Evolutionary conservation across 2,113 vertebrate genomes (phyloP), one percentile per base, ranked within the genome.

Genomic region (Cranoglanis bouderius): DNA sequence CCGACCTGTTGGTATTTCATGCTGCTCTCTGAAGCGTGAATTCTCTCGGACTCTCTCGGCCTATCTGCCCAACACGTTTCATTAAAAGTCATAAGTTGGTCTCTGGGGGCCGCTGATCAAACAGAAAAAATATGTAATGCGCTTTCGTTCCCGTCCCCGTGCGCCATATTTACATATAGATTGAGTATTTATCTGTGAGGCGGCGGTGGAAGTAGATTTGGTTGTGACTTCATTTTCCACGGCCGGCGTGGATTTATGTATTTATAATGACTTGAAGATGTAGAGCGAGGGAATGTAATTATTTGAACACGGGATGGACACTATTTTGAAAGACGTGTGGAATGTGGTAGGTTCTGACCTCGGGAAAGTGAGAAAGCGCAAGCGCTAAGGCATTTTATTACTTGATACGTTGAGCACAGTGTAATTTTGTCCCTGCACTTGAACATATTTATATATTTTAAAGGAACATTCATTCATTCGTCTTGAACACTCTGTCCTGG

Each of bases 111-210:
- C 92, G 91, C 91, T 94, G 94, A 95, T 96, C 93, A 95, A 94
- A 95, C 92, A 91, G 85, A 90, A 86, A 89, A 89, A 77, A 92
- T 40, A 29, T 43, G 91, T 94, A 95, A 95, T 95, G 92, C 92
- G 92, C 94, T 95, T 95, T 94, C 89, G 87, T 92, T 92, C 90
- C 53, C 5, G 29, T 38, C 91, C 92, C 92, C 89, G 82, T 91
- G 43, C 26, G 59, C 43, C 88, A 43, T 96, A 96, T 96, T 96
- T 96, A 95, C 96, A 96, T 96, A 95, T 96, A 96, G 94, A 96
- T 96, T 95, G 96, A 95, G 93, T 95, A 95, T 95, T 96, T 96
- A 96, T 96, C 94, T 93, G 88, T 72, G 89, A 86, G 92, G 91
- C 88, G 91, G 89, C 90, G 90, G 93, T 92, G 93, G 92, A 93